Base-by-base conservation (phyloP, 2,888 invertebrate species). In the Gortyna flavago region DNA sequence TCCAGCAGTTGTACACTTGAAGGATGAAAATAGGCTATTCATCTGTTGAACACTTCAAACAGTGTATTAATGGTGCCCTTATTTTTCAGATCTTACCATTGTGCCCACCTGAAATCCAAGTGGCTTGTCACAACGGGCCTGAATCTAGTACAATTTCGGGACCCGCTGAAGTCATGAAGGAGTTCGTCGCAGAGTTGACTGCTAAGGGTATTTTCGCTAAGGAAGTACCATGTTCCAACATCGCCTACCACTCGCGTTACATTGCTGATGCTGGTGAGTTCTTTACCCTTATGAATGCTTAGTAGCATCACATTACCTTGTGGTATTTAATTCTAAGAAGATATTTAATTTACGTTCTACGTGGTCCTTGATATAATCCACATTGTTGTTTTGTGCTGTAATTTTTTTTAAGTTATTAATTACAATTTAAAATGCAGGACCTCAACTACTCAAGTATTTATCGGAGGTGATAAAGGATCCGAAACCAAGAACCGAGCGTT, bases 191-290 rank as follows among this genome's bases (percentile, higher is more conserved):
- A 0, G 72, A 91, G 32, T 84, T 95, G 97, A 91, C 92, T 9
- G 89, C 89, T 2, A 90, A 92, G 38, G 87, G 90, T 1, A 91
- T 95, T 21, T 95, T 95, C 57, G 95, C 94, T 2, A 95, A 93
- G 57, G 95, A 95, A 86, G 95, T 95, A 3, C 94, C 94, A 9
- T 98, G 98, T 80, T 97, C 98, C n/a, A 98, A 98, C 89, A 98
- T 99, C 83, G 98, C 99, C 0, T 99, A 99, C 90, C 99, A 99
- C 92, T 98, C 98, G 66, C 97, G 97, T 59, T 98, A 98, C 89
- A 98, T 99, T 88, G 97, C 97, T 1, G 96, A 97, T 70, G 97
- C 98, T 70, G 97, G 95, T 93, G 87, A 81, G 75, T 41, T 38
- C 8, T 59, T 38, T 8, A 44, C n/a, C n/a, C n/a, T n/a, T n/a